Evolutionary conservation across 64 coral and sea anemone genomes (phyloP), one percentile per base, ranked within the genome.

Genomic region (Dendronephthya gigantea): DNA sequence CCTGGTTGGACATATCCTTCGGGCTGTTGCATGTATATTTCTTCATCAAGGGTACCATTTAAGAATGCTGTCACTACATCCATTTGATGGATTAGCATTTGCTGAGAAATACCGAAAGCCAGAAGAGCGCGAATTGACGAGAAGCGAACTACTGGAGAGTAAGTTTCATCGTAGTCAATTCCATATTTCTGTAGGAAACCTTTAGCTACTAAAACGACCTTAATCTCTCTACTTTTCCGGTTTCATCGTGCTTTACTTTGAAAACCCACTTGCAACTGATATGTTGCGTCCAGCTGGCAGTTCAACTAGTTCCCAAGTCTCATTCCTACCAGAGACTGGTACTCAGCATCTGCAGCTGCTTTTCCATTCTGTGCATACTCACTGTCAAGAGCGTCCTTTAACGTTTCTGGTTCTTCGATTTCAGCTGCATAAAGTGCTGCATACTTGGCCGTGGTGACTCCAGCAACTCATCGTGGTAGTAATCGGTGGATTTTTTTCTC

Each of bases 1-100:
- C 28, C 72, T 16, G 31, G 72, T 28, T 28, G 2, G 1, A 33
- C 5, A 2, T 79, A 79, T 15, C 72, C 72, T 33, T 79, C 32
- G 2, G 72, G 72, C 22, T 12, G 72, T 29, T 79, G 19, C 72
- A 33, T 79, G 16, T 79, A 79, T 16, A 79, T 79, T 28, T 79
- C 72, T 19, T 79, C 29, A 33, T 79, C 72, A 0, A 79, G 7
- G 34, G 72, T 79, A 0, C 72, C 72, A 79, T 79, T 79, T 10
- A 79, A 33, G 28, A 79, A 79, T 0, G 72, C 72, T 0, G 72
- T 79, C 2, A 79, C 72, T 7, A 79, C 72, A 35, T 79, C 72
- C 29, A 79, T 79, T 79, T 79, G 72, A 79, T 79, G 72, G 29
- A 79, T 79, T 8, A 79, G 36, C 72, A 79, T 37, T 28, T 79